Conservation (phyloP, 2,797 vertebrate genomes). For the Jordanella pulchra region DNA sequence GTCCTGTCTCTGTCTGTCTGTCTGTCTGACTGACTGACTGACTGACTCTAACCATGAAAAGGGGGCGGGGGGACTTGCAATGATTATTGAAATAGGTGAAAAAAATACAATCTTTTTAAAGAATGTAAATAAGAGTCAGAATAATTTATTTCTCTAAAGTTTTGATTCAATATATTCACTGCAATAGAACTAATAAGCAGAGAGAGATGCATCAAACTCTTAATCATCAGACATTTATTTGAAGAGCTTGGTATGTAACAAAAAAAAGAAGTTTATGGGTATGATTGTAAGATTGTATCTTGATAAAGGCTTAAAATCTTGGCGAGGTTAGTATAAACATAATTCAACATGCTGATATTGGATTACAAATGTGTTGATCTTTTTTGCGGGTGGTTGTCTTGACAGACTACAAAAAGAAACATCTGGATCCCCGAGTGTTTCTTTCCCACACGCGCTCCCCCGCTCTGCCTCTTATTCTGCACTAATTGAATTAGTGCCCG, state of each 20-base stretch:
- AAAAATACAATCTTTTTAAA: background rate
- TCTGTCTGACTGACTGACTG: too few species aligned
- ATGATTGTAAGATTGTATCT: constrained; percentile 2
- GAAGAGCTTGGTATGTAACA: background rate
- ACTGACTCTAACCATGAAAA: too few species aligned
- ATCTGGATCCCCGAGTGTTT: constrained; percentile 46
- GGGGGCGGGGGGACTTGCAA: background rate
- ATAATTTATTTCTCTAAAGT: too few species aligned
- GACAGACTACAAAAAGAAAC: constrained; percentile 42
- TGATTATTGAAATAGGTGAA: background rate
- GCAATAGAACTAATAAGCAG: background rate
- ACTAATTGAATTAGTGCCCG: constrained; percentile 72
- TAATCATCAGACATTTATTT: background rate
- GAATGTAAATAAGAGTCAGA: background rate
- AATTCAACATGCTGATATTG: background rate
- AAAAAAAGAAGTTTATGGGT: background rate
- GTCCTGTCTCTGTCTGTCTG: too few species aligned
- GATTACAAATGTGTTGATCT: constrained; percentile 6
- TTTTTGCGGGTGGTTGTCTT: constrained; percentile 21
- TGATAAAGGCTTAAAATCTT: background rate
- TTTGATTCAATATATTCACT: background rate
- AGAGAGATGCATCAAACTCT: background rate
- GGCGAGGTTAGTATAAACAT: constrained; percentile 1
- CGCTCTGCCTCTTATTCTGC: constrained; percentile 57
- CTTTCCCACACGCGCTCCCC: constrained; percentile 44